These are phyloP conservation scores for Lordiphosa stackelbergi DNA, from an alignment of 1,140 invertebrate genomes.

Conservation along the genomic window DNA sequence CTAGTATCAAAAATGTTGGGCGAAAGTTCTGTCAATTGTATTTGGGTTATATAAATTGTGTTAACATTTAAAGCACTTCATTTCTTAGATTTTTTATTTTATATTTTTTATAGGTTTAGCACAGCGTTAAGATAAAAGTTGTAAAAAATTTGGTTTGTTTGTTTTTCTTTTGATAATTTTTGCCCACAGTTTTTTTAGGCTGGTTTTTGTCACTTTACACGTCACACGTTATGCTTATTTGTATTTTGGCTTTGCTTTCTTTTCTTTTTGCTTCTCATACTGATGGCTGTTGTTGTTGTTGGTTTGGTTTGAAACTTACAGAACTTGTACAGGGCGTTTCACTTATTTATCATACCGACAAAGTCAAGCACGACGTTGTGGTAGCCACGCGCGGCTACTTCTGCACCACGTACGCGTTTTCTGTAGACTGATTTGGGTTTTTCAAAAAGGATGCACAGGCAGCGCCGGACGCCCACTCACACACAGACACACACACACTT, in stretches of 20 bases:
- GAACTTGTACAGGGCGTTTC: constrained; percentile 77
- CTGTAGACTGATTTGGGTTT: constrained; percentile 76
- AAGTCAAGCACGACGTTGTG: constrained; percentile 76
- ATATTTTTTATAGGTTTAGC: constrained; percentile 23
- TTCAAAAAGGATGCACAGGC: constrained; percentile 45
- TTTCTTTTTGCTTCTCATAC: constrained; percentile 8
- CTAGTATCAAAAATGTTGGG: constrained; percentile 31
- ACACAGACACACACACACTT: constrained; percentile 35
- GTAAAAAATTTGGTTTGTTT: constrained; percentile 35
- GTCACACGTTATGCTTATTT: constrained; percentile 33
- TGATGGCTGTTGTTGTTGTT: constrained; percentile 7
- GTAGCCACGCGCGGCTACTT: constrained; percentile 77
- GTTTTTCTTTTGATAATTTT: constrained; percentile 19
- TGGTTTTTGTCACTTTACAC: constrained; percentile 15
- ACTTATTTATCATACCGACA: constrained; percentile 78
- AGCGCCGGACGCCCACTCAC: constrained; percentile 50
- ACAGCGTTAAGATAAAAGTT: constrained; percentile 46
- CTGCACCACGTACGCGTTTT: constrained; percentile 77
- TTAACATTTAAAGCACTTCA: constrained; percentile 52
- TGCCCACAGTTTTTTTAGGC: constrained; percentile 44
- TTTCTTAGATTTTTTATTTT: constrained; percentile 8
- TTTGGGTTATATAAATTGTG: constrained; percentile 25
- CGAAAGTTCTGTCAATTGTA: constrained; percentile 22
- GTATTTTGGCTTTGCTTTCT: constrained; percentile 33
- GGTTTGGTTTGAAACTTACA: constrained; percentile 67